These are phyloP conservation scores for Talpa occidentalis DNA, from an alignment of 2,113 vertebrate genomes.

Conservation along the genomic window DNA sequence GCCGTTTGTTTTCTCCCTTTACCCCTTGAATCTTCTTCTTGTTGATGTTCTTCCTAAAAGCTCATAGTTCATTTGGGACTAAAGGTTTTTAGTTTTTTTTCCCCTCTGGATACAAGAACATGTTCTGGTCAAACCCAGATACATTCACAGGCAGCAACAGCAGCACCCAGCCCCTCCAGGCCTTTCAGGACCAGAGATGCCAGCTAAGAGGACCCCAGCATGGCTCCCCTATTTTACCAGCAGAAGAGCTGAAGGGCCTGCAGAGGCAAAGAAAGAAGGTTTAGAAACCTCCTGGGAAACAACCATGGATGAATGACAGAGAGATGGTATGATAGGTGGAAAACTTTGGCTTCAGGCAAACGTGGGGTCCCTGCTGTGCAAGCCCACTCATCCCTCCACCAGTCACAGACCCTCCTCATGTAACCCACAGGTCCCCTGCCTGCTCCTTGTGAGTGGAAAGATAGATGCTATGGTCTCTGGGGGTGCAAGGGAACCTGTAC, in stretches of 20 bases:
- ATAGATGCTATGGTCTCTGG: background rate
- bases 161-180: background rate
- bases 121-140: slow-evolving; percentile 47
- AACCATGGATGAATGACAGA: background rate
- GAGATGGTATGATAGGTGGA: background rate
- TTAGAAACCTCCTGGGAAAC: background rate
- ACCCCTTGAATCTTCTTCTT: background rate
- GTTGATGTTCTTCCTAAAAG: slow-evolving; percentile 46
- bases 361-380: background rate
- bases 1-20: background rate
- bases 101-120: background rate
- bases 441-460: background rate
- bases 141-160: background rate
- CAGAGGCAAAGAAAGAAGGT: background rate
- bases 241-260: background rate
- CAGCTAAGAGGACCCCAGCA: background rate
- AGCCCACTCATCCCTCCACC: no score
- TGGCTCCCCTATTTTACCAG: background rate
- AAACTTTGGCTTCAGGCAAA: background rate
- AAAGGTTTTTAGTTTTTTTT: slow-evolving; percentile 8
- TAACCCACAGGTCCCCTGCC: background rate
- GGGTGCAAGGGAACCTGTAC: background rate
- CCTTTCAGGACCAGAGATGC: background rate
- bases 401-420: background rate
- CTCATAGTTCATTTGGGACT: slow-evolving; percentile 5